Conservation (phyloP, 2,113 vertebrate species). For the Acanthochromis polyacanthus region DNA sequence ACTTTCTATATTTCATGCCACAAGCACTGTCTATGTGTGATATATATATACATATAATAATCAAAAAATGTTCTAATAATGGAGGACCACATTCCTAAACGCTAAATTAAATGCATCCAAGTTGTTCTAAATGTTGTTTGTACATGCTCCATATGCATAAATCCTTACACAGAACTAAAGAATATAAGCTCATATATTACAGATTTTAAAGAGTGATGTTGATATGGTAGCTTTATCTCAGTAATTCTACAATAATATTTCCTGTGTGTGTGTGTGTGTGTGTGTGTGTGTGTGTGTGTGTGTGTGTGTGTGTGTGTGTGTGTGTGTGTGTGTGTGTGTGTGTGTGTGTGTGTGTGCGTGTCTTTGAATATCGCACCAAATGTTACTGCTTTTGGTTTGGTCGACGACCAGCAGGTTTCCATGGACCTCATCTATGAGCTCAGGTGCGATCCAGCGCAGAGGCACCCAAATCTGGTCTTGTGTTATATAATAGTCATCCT, state of each 20-base stretch:
- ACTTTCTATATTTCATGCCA: not conserved
- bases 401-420: conserved; percentile 95
- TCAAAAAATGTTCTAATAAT: not conserved
- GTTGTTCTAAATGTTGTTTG: not conserved
- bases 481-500: conserved; percentile 98
- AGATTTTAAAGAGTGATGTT: not conserved
- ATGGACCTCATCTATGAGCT: conserved; percentile 97
- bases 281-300: too few species aligned
- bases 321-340: too few species aligned
- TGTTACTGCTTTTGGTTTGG: conserved; percentile 96
- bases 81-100: too few species aligned
- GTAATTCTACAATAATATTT: not conserved
- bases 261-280: too few species aligned
- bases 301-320: too few species aligned
- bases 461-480: conserved; percentile 98
- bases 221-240: not conserved
- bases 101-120: too few species aligned
- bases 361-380: conserved; percentile 88
- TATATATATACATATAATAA: not conserved
- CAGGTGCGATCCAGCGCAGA: conserved; percentile 97
- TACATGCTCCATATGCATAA: not conserved
- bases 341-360: too few species aligned
- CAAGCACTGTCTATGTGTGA: not conserved
- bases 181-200: not conserved
- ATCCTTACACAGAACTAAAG: not conserved